Percentiles rank a stretch among this genome's conserved stretches.
phyloP scores from a whole-genome alignment of 2,888 invertebrate species.

The Xestia xanthographa region DNA sequence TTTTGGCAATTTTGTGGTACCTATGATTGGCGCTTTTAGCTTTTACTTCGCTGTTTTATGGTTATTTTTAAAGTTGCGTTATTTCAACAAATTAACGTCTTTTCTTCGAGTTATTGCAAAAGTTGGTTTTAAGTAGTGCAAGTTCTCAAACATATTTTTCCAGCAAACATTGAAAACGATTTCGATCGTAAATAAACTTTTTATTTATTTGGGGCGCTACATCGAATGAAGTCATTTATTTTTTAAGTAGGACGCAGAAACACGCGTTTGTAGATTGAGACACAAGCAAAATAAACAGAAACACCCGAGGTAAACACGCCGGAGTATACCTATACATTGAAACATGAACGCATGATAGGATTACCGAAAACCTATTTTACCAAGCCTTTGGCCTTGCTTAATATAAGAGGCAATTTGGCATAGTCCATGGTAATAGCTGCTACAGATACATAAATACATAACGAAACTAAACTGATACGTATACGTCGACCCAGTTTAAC shows the following conservation, averaged over 20 bases:
- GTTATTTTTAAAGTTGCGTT: conserved; percentile 39
- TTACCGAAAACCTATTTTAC: conserved; percentile 48
- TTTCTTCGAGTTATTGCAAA: conserved; percentile 30
- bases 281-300: conserved; percentile 28
- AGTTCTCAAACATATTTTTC: conserved; percentile 17
- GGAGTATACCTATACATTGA: background rate
- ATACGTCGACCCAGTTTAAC: conserved; percentile 63
- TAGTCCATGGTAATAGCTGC: conserved; percentile 34
- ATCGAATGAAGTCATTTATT: conserved; percentile 32
- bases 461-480: conserved; percentile 16
- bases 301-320: conserved; percentile 33
- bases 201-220: conserved; percentile 42
- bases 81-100: conserved; percentile 29
- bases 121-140: conserved; percentile 21
- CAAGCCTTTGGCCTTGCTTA: conserved; percentile 42
- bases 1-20: conserved; percentile 49
- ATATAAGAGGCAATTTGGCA: conserved; percentile 53
- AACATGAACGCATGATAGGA: conserved; percentile 43
- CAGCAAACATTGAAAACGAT: conserved; percentile 10
- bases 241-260: conserved; percentile 30
- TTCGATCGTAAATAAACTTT: conserved; percentile 9
- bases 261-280: conserved; percentile 13
- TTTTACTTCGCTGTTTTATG: conserved; percentile 45
- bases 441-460: conserved; percentile 22
- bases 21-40: conserved; percentile 47